phyloP scores from a whole-genome alignment of 2,113 vertebrate species.

The Leucopsar rothschildi region DNA sequence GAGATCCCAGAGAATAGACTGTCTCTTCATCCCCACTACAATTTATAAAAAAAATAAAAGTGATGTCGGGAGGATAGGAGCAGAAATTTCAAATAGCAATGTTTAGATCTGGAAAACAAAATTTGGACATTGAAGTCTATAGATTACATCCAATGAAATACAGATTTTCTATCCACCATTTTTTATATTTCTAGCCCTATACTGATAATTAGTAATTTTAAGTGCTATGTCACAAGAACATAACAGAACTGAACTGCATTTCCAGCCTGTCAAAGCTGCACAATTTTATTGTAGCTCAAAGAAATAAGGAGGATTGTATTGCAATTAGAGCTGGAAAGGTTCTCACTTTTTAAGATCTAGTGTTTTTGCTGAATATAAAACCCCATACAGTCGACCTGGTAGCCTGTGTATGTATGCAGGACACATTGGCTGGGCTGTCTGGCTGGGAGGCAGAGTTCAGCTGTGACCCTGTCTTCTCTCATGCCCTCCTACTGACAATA shows the following conservation, averaged over 20 bases:
- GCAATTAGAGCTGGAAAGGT: background rate
- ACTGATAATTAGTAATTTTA: background rate
- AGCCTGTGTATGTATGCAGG: background rate
- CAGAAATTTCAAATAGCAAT: background rate
- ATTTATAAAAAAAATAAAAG: background rate
- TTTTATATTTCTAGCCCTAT: background rate
- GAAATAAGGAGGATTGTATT: background rate
- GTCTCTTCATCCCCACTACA: background rate
- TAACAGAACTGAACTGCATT: background rate
- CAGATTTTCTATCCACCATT: background rate
- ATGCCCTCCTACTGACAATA: background rate
- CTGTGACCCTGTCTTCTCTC: background rate
- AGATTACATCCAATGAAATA: background rate
- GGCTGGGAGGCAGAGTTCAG: background rate
- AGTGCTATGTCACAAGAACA: background rate
- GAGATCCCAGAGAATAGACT: background rate
- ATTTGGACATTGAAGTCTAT: background rate
- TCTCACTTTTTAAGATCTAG: background rate
- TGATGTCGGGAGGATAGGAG: rapidly evolving
- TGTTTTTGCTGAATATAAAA: background rate
- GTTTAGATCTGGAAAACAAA: background rate
- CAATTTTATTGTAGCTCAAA: background rate
- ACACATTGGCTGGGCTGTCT: background rate
- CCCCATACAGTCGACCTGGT: too few species aligned
- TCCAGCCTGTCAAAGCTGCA: background rate